Conservation (phyloP, 2,113 vertebrate genomes). For the Pseudorasbora parva region DNA sequence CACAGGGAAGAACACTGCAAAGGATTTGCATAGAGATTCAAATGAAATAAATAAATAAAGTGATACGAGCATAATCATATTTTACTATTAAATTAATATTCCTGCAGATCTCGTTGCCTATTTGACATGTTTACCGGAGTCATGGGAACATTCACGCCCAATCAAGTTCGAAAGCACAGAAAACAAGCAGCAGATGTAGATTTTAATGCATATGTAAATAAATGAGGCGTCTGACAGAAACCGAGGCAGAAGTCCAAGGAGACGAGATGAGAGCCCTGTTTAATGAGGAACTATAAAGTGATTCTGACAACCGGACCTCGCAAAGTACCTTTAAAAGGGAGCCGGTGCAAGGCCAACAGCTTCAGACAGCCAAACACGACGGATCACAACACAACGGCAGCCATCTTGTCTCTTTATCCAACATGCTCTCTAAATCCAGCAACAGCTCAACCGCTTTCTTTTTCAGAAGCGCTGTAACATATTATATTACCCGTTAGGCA, state of each 20-base stretch:
- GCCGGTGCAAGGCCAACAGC: slow-evolving; percentile 34
- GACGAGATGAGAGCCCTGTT: slow-evolving; percentile 6
- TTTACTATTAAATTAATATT: neutral
- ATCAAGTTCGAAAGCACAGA: neutral
- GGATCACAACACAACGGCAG: neutral
- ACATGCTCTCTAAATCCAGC: neutral
- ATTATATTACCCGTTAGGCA: neutral
- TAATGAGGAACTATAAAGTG: slow-evolving; percentile 47
- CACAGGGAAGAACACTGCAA: neutral
- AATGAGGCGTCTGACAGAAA: slow-evolving; percentile 13
- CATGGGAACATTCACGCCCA: neutral
- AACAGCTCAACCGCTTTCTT: neutral
- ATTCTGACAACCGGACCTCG: slow-evolving; percentile 4
- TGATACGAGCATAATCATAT: neutral
- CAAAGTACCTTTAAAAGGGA: slow-evolving; percentile 14
- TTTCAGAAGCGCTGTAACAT: neutral
- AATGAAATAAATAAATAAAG: neutral
- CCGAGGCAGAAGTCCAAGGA: neutral
- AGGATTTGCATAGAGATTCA: neutral
- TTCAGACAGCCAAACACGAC: neutral
- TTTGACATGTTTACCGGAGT: neutral
- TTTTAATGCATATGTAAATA: slow-evolving; percentile 27
- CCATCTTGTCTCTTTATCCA: slow-evolving; percentile 21
- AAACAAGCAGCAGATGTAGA: slow-evolving; percentile 10
- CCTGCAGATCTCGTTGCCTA: neutral